Evolutionary conservation across 2,888 invertebrate genomes (phyloP).

Genomic region (Amblyjoppa proteus): DNA sequence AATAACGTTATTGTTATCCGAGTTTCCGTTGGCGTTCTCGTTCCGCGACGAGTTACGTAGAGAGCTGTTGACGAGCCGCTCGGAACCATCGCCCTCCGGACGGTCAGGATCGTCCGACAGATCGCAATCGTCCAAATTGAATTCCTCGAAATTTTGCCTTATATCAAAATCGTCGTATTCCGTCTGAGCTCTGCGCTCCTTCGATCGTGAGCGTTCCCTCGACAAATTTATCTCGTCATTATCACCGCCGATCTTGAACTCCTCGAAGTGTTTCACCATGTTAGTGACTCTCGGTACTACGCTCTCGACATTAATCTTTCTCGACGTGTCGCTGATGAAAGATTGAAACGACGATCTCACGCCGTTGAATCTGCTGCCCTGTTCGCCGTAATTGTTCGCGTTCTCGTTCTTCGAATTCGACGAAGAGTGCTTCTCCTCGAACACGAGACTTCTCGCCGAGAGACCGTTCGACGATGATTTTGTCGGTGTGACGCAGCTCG

Average conservation of each 20-base stretch:
- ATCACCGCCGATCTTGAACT: slow-evolving; percentile 82
- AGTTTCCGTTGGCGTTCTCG: slow-evolving; percentile 82
- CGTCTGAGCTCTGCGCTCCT: slow-evolving; percentile 71
- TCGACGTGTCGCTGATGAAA: slow-evolving; percentile 21
- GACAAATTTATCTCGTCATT: slow-evolving; percentile 70
- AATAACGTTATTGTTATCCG: slow-evolving; percentile 80
- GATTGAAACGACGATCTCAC: slow-evolving; percentile 77
- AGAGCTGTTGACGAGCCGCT: slow-evolving; percentile 74
- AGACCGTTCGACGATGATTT: slow-evolving; percentile 58
- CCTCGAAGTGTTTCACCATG: slow-evolving; percentile 83
- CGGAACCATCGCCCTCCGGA: slow-evolving; percentile 82
- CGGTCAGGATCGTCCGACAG: slow-evolving; percentile 84
- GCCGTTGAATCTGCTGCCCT: slow-evolving; percentile 74
- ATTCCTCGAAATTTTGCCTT: slow-evolving; percentile 92
- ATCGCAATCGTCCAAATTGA: slow-evolving; percentile 91
- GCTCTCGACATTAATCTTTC: slow-evolving; percentile 43
- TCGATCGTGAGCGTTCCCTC: slow-evolving; percentile 64
- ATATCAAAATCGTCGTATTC: slow-evolving; percentile 87
- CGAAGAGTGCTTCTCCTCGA: slow-evolving; percentile 74
- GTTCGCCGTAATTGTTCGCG: slow-evolving; percentile 35
- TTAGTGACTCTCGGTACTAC: slow-evolving; percentile 78
- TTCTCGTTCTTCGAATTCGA: slow-evolving; percentile 46
- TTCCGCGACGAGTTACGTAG: slow-evolving; percentile 84
- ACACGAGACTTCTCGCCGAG: slow-evolving; percentile 76
- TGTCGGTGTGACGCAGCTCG: slow-evolving; percentile 65